phyloP scores from a whole-genome alignment of 2,888 invertebrate species.

The Noctua pronuba region DNA sequence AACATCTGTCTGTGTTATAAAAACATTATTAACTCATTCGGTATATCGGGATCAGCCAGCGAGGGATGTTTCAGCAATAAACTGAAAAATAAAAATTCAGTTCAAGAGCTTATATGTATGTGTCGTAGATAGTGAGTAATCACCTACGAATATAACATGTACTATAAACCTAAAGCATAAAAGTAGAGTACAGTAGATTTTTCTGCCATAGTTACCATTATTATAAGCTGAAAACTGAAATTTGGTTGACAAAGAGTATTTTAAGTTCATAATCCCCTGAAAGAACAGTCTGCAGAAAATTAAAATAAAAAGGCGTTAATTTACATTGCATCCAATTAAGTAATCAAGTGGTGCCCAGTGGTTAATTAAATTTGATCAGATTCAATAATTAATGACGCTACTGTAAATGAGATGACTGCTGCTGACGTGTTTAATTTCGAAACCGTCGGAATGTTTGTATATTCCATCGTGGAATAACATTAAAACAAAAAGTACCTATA shows the following conservation, averaged over 20 bases:
- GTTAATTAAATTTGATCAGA: background rate
- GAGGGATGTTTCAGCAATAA: background rate
- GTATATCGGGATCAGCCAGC: constrained; percentile 2
- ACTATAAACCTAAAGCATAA: background rate
- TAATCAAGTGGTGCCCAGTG: background rate
- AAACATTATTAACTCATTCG: constrained; percentile 4
- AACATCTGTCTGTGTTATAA: constrained; percentile 11
- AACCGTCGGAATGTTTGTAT: background rate
- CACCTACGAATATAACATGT: background rate
- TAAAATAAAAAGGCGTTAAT: background rate
- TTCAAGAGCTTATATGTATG: background rate
- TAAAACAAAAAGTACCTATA: constrained; percentile 19
- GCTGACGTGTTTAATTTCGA: background rate
- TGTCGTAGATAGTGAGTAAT: background rate
- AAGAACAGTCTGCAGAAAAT: background rate
- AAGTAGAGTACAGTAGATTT: background rate
- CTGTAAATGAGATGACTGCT: constrained; percentile 6
- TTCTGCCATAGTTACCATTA: background rate
- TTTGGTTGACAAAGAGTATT: background rate
- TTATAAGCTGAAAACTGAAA: background rate
- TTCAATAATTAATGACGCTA: background rate
- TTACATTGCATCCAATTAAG: background rate
- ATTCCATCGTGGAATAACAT: background rate
- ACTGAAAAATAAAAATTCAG: constrained; percentile 14
- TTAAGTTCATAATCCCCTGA: background rate